A percentile compares a stretch with the other conserved stretches of the same genome.
Evolutionary conservation across 1,140 invertebrate species (phyloP).

Genomic region (Drosophila santomea): DNA sequence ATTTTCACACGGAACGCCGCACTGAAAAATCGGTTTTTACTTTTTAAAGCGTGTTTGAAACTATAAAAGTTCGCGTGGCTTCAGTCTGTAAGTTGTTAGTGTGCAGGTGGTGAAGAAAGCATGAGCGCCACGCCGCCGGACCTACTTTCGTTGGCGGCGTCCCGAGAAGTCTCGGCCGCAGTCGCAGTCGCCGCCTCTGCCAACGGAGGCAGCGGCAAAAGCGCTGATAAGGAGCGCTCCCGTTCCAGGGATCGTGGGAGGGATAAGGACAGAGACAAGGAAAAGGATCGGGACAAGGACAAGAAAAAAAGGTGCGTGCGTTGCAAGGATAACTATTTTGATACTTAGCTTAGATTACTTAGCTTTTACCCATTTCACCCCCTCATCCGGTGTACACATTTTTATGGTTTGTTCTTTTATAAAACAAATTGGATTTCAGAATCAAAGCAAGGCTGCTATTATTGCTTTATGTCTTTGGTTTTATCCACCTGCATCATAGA

Average conservation of each 20-base stretch:
- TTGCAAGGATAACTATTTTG: background rate
- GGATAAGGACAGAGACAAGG: slow-evolving; percentile 84
- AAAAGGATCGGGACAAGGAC: slow-evolving; percentile 85
- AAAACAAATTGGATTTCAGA: no score
- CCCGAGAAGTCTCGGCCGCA: slow-evolving; percentile 42
- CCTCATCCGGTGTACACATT: no score
- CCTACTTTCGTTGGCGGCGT: slow-evolving; percentile 26
- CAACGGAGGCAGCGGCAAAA: slow-evolving; percentile 49
- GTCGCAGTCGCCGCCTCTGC: slow-evolving; percentile 21
- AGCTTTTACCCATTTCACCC: background rate
- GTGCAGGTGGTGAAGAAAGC: background rate
- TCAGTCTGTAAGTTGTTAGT: background rate
- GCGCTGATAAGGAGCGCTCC: slow-evolving; percentile 66
- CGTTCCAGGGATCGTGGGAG: slow-evolving; percentile 77
- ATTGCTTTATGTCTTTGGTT: no score
- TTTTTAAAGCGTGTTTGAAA: background rate
- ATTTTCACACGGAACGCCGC: slow-evolving; percentile 41
- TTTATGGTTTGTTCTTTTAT: no score
- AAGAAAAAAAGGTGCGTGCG: slow-evolving; percentile 74
- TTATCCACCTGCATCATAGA: no score
- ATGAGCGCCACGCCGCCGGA: slow-evolving; percentile 74
- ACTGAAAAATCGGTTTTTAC: slow-evolving; percentile 19
- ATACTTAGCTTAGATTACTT: background rate
- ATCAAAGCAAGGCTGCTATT: no score
- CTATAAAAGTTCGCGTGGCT: background rate